Evolutionary conservation across 2,888 invertebrate genomes (phyloP), one percentile per base, ranked within the genome.

Genomic region (Platycheirus albimanus): DNA sequence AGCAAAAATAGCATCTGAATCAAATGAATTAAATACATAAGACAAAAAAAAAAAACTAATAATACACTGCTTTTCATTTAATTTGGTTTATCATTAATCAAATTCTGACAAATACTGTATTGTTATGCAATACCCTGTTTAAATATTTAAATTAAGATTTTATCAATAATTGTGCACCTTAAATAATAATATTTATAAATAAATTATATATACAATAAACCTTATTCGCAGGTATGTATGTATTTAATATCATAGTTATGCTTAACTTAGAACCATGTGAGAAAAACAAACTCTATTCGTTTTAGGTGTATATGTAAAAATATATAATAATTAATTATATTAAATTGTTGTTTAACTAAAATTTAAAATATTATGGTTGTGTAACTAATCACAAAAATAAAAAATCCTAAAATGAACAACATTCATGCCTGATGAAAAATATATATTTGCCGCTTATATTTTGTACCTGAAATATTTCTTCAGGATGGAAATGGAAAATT

Each of bases 81-180:
- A 79, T 54, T 72, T 66, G 66, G 52, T 71, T 58, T 43, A 20
- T 58, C 10, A 49, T 28, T 11, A 66, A 66, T 72, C 38, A 52
- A 78, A 71, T 78, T 36, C 28, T 47, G 78, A 79, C 38, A 72
- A 72, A 66, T 52, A 67, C 41, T 77, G 49, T 28, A 49, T 17
- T 58, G 15, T 28, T 33, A 20, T 17, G 6, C 30, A 43, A 41
- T 43, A 45, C 36, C 51, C 43, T 19, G 41, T 43, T 54, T 41
- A 70, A 47, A 47, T 41, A 56, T 24, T 51, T 19, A 43, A 49
- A 64, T 43, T 24, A 24, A 24, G 52, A 66, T 33, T 69, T 76
- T 84, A 84, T 76, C 74, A 66, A 71, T 84, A 74, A 84, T 80
- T 80, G 74, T 85, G 85, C 85, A 84, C 66, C 84, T 74, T 72